These are phyloP conservation scores for Drosophila robusta DNA, from an alignment of 2,888 invertebrate genomes.

Conservation along the genomic window DNA sequence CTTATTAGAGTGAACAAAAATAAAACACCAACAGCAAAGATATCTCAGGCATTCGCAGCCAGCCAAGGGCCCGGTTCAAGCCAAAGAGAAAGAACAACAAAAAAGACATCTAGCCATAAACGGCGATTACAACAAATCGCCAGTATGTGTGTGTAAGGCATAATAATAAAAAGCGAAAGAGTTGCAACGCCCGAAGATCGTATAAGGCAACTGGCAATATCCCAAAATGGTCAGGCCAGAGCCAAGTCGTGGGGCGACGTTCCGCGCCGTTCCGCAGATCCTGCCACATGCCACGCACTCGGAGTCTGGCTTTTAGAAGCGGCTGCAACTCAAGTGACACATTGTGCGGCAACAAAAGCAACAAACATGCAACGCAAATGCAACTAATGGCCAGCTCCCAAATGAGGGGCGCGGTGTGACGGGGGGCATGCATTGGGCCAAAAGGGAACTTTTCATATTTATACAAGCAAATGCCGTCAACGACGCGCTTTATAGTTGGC, in stretches of 20 bases:
- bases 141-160: constrained; percentile 25
- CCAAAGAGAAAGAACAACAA: not conserved
- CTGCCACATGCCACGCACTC: constrained; percentile 20
- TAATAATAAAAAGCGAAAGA: constrained; percentile 71
- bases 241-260: constrained; percentile 3
- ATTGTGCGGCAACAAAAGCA: constrained; percentile 68
- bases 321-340: constrained; percentile 76
- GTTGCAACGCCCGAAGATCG: constrained; percentile 34
- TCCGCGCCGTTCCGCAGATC: constrained; percentile 15
- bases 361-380: constrained; percentile 57
- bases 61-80: constrained; percentile 20
- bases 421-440: not conserved
- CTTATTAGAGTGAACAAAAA: constrained; percentile 11
- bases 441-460: constrained; percentile 59
- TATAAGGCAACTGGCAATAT: constrained; percentile 71
- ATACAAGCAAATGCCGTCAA: constrained; percentile 58
- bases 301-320: constrained; percentile 59
- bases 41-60: constrained; percentile 18
- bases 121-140: constrained; percentile 56
- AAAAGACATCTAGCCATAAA: constrained; percentile 70
- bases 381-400: constrained; percentile 59
- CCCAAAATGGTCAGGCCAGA: constrained; percentile 72
- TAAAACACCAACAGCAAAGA: constrained; percentile 11
- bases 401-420: not conserved
- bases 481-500: constrained; percentile 56